Evolutionary conservation across 2,113 vertebrate species (phyloP).

Genomic region (Gobiocypris rarus): DNA sequence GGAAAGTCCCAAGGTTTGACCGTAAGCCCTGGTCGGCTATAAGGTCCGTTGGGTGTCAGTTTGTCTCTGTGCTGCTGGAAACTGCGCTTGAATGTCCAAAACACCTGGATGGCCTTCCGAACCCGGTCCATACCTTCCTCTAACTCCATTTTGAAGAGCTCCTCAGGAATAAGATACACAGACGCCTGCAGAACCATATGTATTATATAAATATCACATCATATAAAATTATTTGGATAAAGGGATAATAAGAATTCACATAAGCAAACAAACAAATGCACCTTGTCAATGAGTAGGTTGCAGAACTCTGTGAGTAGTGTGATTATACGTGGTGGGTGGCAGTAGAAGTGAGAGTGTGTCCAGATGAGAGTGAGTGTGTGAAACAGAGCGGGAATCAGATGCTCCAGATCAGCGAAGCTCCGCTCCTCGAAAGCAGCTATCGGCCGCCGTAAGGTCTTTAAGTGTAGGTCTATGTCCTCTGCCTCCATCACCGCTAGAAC

Average conservation of each 20-base stretch:
- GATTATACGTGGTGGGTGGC: constrained; percentile 78
- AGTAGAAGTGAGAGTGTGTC: constrained; percentile 81
- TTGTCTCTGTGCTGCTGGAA: constrained; percentile 64
- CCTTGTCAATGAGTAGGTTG: constrained; percentile 87
- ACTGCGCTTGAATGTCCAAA: constrained; percentile 72
- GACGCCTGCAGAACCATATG: constrained; percentile 60
- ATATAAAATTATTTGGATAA: background rate
- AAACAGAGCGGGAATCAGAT: constrained; percentile 80
- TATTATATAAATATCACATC: background rate
- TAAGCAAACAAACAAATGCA: constrained; percentile 57
- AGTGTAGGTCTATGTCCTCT: constrained; percentile 73
- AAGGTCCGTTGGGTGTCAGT: constrained; percentile 60
- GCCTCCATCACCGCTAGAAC: constrained; percentile 72
- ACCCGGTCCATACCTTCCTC: constrained; percentile 76
- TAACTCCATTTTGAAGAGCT: constrained; percentile 81
- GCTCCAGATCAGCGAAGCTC: constrained; percentile 73
- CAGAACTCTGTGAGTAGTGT: constrained; percentile 85
- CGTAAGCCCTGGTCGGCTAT: constrained; percentile 34
- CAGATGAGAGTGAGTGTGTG: constrained; percentile 89
- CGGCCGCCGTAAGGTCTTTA: constrained; percentile 71
- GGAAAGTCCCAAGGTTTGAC: constrained; percentile 75
- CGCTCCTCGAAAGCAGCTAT: constrained; percentile 75
- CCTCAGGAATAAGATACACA: constrained; percentile 75
- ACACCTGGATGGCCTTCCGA: constrained; percentile 66
- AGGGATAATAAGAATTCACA: background rate